Evolutionary conservation across 2,113 vertebrate genomes (phyloP).

Genomic region (Piprites chloris): DNA sequence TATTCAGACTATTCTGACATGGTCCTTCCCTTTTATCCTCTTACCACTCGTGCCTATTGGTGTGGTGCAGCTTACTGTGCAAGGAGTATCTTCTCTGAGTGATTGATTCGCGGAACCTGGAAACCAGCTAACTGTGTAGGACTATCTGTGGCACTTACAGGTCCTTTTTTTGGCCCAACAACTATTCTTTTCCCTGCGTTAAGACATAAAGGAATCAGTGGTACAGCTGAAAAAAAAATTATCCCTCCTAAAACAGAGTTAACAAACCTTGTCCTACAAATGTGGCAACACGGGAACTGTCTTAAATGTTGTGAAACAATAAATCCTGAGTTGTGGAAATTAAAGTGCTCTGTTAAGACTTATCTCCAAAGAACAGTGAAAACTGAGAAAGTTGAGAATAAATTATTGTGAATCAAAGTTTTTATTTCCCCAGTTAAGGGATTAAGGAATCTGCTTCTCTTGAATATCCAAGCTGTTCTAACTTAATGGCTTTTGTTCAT

Average conservation of each 20-base stretch:
- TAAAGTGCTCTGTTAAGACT: neutral
- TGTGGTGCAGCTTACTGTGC: neutral
- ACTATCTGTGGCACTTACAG: neutral
- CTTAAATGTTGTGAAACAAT: neutral
- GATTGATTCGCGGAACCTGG: neutral
- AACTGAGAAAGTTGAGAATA: neutral
- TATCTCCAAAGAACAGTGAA: neutral
- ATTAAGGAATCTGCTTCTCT: neutral
- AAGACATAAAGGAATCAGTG: neutral
- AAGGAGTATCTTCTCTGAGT: neutral
- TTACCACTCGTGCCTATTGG: neutral
- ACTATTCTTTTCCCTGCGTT: neutral
- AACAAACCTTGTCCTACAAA: neutral
- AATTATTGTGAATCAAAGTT: neutral
- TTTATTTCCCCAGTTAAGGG: neutral
- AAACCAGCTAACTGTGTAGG: neutral
- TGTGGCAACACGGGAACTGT: neutral
- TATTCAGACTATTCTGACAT: neutral
- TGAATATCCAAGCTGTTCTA: neutral
- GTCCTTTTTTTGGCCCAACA: neutral
- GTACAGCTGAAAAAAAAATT: neutral
- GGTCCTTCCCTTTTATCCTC: neutral
- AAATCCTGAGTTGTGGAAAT: neutral
- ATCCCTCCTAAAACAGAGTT: neutral
- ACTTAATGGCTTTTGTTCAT: neutral